Conservation (phyloP, 2,113 vertebrate species). For the Cygnus buccinator region DNA sequence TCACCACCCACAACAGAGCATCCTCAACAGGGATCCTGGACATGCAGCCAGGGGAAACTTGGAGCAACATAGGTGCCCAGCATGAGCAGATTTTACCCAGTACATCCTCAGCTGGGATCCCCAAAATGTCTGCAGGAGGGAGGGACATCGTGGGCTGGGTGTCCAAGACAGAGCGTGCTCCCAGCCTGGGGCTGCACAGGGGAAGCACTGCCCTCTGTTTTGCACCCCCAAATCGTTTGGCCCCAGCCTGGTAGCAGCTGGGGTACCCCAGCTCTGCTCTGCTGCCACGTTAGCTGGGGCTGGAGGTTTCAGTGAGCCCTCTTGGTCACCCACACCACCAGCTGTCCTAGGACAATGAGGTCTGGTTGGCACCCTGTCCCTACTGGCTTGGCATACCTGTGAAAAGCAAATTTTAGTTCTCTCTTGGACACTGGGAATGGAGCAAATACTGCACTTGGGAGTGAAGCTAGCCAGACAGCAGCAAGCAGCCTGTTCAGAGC, state of each 20-base stretch:
- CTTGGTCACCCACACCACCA: neutral
- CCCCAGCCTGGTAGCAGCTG: neutral
- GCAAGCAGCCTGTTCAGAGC: neutral
- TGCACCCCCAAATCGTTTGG: neutral
- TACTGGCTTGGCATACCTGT: neutral
- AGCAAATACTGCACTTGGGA: neutral
- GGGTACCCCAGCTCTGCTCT: neutral
- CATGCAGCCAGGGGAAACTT: neutral
- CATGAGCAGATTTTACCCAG: neutral
- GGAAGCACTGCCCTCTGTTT: neutral
- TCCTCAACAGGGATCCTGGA: accelerated
- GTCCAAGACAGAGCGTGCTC: neutral
- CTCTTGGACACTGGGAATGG: neutral
- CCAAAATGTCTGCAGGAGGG: neutral
- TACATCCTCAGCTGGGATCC: neutral
- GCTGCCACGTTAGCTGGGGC: neutral
- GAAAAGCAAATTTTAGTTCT: neutral
- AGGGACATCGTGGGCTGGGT: neutral
- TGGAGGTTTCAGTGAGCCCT: neutral
- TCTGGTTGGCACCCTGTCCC: neutral
- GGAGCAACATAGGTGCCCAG: neutral
- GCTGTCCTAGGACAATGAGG: neutral
- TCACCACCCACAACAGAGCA: neutral
- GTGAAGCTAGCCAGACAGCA: neutral
- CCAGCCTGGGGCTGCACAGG: neutral